These are phyloP conservation scores for Microctenopoma lineatum DNA, from an alignment of 2,797 vertebrate species.

Conservation along the genomic window DNA sequence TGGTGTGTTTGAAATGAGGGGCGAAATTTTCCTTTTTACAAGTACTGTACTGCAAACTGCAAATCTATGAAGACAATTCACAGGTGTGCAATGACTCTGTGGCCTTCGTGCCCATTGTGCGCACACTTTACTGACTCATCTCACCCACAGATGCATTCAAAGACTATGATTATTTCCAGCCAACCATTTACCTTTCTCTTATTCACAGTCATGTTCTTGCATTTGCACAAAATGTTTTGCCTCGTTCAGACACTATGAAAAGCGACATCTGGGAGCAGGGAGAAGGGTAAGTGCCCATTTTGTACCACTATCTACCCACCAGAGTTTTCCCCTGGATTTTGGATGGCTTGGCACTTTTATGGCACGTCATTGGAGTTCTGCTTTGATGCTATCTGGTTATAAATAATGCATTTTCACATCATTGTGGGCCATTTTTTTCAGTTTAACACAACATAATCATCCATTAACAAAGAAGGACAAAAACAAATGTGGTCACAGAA, in stretches of 20 bases:
- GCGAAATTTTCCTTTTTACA: slow-evolving; percentile 14
- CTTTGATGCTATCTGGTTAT: neutral
- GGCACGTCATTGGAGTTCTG: neutral
- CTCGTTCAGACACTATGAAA: slow-evolving; percentile 24
- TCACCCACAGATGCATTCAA: slow-evolving; percentile 57
- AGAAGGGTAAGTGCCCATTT: slow-evolving; percentile 13
- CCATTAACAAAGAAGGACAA: no score
- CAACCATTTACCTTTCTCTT: slow-evolving; percentile 16
- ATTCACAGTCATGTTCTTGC: slow-evolving; percentile 11
- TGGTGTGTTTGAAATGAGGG: slow-evolving; percentile 18
- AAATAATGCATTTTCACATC: neutral
- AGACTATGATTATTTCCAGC: slow-evolving; percentile 55
- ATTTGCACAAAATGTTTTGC: slow-evolving; percentile 28
- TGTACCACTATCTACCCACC: slow-evolving; percentile 24
- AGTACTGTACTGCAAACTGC: slow-evolving; percentile 22
- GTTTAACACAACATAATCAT: no score
- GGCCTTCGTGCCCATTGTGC: slow-evolving; percentile 64
- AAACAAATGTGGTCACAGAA: no score
- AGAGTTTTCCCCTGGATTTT: neutral
- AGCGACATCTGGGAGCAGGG: slow-evolving; percentile 8
- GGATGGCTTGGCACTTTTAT: neutral
- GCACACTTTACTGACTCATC: slow-evolving; percentile 56
- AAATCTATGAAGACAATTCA: slow-evolving; percentile 46
- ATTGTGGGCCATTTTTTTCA: no score
- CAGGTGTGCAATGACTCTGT: slow-evolving; percentile 49